Evolutionary conservation across 2,113 vertebrate genomes (phyloP).

Genomic region (Phylloscopus whistleri): DNA sequence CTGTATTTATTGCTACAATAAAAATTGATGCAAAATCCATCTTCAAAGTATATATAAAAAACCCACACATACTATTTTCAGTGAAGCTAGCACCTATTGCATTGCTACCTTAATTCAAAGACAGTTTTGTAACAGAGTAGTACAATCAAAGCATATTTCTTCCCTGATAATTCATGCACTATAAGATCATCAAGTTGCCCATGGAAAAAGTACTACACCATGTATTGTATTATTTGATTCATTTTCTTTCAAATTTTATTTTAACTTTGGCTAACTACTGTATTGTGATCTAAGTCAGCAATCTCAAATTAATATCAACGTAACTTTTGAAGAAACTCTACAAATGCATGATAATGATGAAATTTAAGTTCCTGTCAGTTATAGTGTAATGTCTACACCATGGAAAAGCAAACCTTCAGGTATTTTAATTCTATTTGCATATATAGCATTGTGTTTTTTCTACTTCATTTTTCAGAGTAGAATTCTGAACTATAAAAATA

Average conservation of each 20-base stretch:
- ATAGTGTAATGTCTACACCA: neutral
- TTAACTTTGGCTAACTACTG: slow-evolving; percentile 32
- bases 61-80: accelerated
- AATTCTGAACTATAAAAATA: neutral
- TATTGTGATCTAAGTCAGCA: slow-evolving; percentile 33
- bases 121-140: neutral
- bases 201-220: neutral
- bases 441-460: neutral
- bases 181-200: neutral
- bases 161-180: neutral
- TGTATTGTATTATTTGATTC: neutral
- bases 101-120: neutral
- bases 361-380: neutral
- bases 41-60: neutral
- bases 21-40: neutral
- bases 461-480: neutral
- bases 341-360: neutral
- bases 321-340: slow-evolving; percentile 41
- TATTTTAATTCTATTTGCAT: neutral
- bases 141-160: neutral
- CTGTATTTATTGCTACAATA: neutral
- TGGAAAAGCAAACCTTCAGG: neutral
- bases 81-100: neutral
- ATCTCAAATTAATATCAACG: slow-evolving; percentile 10
- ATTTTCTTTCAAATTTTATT: slow-evolving; percentile 44